These are phyloP conservation scores for Microcebus lehilahytsara DNA, from an alignment of 2,113 vertebrate genomes.

Conservation along the genomic window DNA sequence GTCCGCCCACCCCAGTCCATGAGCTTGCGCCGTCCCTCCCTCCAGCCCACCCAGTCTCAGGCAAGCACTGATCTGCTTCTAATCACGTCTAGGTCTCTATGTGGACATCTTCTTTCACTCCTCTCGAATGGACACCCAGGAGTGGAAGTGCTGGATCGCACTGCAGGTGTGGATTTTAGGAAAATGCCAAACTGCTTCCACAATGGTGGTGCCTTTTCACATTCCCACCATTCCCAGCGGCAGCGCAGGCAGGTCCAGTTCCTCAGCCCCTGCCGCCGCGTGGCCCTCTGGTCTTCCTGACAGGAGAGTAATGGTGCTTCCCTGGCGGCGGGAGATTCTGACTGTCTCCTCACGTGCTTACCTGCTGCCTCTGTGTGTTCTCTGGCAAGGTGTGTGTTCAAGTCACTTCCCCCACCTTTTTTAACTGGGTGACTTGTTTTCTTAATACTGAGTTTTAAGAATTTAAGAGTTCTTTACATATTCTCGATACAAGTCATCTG, in stretches of 20 bases:
- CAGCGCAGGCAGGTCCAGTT: rapidly evolving
- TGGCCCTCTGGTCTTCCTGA: too few species aligned
- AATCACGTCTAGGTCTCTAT: not conserved
- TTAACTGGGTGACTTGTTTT: not conserved
- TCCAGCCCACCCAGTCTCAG: not conserved
- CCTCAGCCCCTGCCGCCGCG: not conserved
- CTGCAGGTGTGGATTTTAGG: not conserved
- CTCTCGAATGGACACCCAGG: not conserved
- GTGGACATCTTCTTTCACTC: too few species aligned
- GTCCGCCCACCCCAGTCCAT: rapidly evolving
- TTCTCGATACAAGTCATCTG: not conserved
- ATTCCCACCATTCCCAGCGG: not conserved
- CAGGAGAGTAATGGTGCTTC: too few species aligned
- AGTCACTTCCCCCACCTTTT: not conserved
- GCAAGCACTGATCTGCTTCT: not conserved
- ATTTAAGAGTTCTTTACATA: not conserved
- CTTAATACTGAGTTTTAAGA: not conserved
- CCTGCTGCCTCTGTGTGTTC: not conserved
- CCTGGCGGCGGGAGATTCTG: not conserved
- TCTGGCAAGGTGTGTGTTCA: not conserved
- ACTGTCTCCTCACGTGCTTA: not conserved
- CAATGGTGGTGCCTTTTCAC: not conserved
- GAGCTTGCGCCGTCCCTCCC: not conserved
- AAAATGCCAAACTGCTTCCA: not conserved
- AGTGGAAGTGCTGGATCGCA: not conserved